These are phyloP conservation scores for Pavo muticus DNA, from an alignment of 2,113 vertebrate species.

Conservation along the genomic window DNA sequence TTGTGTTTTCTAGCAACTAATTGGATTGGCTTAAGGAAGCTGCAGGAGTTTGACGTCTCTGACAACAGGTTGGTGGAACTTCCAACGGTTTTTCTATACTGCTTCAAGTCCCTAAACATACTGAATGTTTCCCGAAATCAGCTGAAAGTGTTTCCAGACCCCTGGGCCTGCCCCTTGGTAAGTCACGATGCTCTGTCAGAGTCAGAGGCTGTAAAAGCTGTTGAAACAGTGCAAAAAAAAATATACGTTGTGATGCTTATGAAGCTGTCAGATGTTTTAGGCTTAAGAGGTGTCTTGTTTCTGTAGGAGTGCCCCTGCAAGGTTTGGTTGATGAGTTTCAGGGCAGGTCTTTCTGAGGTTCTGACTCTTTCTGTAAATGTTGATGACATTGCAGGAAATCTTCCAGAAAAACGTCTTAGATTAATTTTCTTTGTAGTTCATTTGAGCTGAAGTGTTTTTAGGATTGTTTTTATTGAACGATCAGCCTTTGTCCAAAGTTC, in stretches of 20 bases:
- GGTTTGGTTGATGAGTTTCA: background rate
- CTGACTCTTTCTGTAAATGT: background rate
- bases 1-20: conserved; percentile 81
- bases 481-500: background rate
- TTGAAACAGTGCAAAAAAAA: background rate
- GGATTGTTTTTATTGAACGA: background rate
- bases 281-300: background rate
- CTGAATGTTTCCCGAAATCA: conserved; percentile 90
- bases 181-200: conserved; percentile 42
- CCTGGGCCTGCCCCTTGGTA: conserved; percentile 96
- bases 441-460: background rate
- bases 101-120: conserved; percentile 86
- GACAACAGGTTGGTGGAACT: conserved; percentile 86
- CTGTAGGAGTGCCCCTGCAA: background rate
- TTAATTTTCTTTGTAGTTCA: background rate
- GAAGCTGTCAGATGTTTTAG: background rate
- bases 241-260: background rate
- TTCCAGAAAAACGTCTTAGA: background rate
- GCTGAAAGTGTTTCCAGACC: conserved; percentile 87
- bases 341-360: background rate
- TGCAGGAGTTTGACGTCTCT: conserved; percentile 91
- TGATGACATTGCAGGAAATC: background rate
- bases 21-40: conserved; percentile 94
- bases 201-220: conserved; percentile 23
- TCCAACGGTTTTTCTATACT: conserved; percentile 82